phyloP scores from a whole-genome alignment of 2,888 invertebrate genomes.

The Stegana nigrithorax region DNA sequence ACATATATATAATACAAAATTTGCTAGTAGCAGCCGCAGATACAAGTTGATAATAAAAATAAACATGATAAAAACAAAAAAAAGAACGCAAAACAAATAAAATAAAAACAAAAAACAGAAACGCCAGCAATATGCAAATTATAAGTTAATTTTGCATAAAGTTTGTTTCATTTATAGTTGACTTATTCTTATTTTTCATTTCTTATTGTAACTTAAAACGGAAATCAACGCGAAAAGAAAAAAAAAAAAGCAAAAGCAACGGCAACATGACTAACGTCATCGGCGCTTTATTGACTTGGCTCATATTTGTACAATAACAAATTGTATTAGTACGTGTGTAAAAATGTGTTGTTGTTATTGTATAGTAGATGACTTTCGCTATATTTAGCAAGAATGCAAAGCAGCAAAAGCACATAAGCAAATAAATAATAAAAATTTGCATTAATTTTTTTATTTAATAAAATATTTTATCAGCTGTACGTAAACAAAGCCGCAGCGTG shows the following conservation, averaged over 20 bases:
- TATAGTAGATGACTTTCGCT: background rate
- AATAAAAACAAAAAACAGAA: slow-evolving; percentile 26
- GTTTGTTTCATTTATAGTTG: slow-evolving; percentile 38
- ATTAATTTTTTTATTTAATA: background rate
- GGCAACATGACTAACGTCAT: slow-evolving; percentile 30
- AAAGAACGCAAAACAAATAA: slow-evolving; percentile 22
- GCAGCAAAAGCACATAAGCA: too few species aligned
- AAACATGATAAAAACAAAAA: slow-evolving; percentile 21
- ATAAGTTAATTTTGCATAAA: slow-evolving; percentile 49
- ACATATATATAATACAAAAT: too few species aligned
- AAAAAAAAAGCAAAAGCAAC: slow-evolving; percentile 22
- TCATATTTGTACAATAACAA: too few species aligned
- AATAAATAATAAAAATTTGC: background rate
- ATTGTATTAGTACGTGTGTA: too few species aligned
- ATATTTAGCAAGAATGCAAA: slow-evolving; percentile 13
- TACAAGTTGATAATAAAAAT: slow-evolving; percentile 37
- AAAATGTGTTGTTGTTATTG: too few species aligned
- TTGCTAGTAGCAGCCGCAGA: background rate
- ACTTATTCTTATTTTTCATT: slow-evolving; percentile 1
- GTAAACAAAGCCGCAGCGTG: too few species aligned
- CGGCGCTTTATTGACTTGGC: slow-evolving; percentile 17
- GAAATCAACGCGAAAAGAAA: slow-evolving; percentile 26
- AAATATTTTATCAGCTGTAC: slow-evolving; percentile 13
- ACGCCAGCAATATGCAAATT: slow-evolving; percentile 17
- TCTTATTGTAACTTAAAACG: slow-evolving; percentile 2